Base-by-base conservation (phyloP, 2,888 invertebrate genomes). In the Drosophila hawaiiensis region DNA sequence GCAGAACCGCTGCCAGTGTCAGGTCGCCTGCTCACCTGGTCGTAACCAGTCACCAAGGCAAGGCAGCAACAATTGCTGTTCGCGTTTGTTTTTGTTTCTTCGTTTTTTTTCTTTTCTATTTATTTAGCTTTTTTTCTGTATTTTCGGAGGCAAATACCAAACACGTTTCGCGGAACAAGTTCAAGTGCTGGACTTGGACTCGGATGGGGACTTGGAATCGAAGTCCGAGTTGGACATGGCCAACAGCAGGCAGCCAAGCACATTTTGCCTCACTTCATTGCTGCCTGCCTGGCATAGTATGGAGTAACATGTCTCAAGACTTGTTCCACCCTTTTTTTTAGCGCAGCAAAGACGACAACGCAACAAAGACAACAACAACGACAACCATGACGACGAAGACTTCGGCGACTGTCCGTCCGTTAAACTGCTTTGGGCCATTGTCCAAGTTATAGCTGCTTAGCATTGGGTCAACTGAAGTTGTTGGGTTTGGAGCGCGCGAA, bases 91-190 rank as follows among this genome's bases (percentile, higher is more conserved):
- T 50, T 50, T 69, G 54, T 60, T 71, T 29, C 39, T 64, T 55
- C 25, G 47, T 47, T 25, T 72, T 29, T 28, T 62, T n/a, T 25
- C n/a, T 53, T 56, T 73, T 62, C 31, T 56, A 52, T 64, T 39
- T 55, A 39, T 56, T 56, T 56, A 56, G 49, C 64, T 58, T 67
- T 64, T 47, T 47, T 73, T 65, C 61, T 74, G 66, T 72, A 50
- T 77, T 78, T 81, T 78, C 78, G 75, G 80, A 80, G 83, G 80
- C 80, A 82, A 82, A 83, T 78, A 73, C 71, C 82, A 88, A 86
- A 86, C 85, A 88, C 85, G 85, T 86, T 86, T 86, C 73, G 85
- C 72, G 80, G 85, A 88, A 86, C 88, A 88, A 85, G 88, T 85
- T 85, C 88, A 85, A 85, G 70, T 80, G 79, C 70, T 75, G 73